These are phyloP conservation scores for Gallinago solitaria DNA, from an alignment of 2,797 vertebrate genomes.

Conservation along the genomic window DNA sequence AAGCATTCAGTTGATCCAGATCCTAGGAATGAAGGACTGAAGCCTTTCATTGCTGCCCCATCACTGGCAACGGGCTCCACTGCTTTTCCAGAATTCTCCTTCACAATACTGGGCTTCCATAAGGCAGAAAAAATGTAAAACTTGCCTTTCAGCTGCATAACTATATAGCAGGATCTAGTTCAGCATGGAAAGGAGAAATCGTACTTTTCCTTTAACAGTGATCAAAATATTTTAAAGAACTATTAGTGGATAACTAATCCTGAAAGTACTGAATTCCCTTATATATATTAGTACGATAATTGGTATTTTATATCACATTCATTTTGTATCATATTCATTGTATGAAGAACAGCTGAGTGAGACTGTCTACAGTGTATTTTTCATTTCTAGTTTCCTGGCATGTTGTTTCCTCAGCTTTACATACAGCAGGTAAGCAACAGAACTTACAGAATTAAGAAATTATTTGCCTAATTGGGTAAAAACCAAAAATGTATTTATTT, in stretches of 20 bases:
- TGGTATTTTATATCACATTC: background rate
- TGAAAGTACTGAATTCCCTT: background rate
- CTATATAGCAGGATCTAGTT: background rate
- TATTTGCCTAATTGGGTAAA: background rate
- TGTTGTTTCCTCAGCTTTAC: background rate
- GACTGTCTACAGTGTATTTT: background rate
- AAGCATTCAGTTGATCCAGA: accelerated
- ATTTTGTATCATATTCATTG: background rate
- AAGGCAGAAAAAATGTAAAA: background rate
- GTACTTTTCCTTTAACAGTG: background rate
- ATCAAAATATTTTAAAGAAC: background rate
- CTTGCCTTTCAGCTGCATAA: background rate
- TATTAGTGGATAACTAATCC: background rate
- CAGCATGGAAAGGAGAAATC: background rate
- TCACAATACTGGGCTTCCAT: background rate
- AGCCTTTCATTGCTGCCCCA: background rate
- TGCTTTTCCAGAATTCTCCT: background rate
- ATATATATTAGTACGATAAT: background rate
- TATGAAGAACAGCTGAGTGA: background rate
- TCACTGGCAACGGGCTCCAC: background rate
- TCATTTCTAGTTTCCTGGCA: background rate
- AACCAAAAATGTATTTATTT: accelerated
- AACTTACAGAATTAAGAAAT: background rate
- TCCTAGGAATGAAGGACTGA: background rate
- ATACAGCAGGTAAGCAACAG: background rate